These are phyloP conservation scores for Slavum lentiscoides DNA, from an alignment of 2,888 invertebrate genomes.

Conservation along the genomic window DNA sequence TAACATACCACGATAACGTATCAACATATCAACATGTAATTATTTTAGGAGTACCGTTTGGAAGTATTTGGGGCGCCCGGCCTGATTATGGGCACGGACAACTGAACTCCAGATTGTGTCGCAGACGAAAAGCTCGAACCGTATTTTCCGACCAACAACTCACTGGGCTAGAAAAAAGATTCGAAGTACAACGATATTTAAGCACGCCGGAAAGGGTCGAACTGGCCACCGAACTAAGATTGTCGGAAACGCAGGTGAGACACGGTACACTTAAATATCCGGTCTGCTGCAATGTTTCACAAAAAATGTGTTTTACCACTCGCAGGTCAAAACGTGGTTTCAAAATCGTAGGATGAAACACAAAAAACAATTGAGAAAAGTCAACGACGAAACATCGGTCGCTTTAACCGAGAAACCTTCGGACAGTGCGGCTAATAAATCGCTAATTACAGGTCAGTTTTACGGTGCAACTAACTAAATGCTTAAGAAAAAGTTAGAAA, in stretches of 20 bases:
- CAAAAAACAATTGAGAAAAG: constrained; percentile 83
- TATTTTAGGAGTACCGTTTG: constrained; percentile 37
- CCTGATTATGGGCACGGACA: constrained; percentile 38
- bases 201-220: constrained; percentile 96
- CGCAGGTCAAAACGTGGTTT: constrained; percentile 96
- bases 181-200: constrained; percentile 91
- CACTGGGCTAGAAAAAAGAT: constrained; percentile 87
- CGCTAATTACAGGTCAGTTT: constrained; percentile 14
- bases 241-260: constrained; percentile 82
- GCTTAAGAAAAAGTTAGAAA: too few relatives aligned
- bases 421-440: constrained; percentile 11
- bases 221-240: constrained; percentile 85
- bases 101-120: constrained; percentile 63
- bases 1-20: too few relatives aligned
- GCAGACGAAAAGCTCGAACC: constrained; percentile 93
- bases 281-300: neutral
- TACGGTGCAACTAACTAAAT: neutral
- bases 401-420: constrained; percentile 11
- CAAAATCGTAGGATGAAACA: constrained; percentile 97
- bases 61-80: constrained; percentile 34
- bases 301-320: constrained; percentile 33
- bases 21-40: neutral
- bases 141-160: constrained; percentile 73
- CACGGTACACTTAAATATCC: too few relatives aligned
- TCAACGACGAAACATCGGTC: constrained; percentile 63